A percentile compares a stretch with the other conserved stretches of the same genome.
These are phyloP conservation scores for Hyphantria cunea DNA, from an alignment of 1,140 invertebrate species.

Conservation along the genomic window DNA sequence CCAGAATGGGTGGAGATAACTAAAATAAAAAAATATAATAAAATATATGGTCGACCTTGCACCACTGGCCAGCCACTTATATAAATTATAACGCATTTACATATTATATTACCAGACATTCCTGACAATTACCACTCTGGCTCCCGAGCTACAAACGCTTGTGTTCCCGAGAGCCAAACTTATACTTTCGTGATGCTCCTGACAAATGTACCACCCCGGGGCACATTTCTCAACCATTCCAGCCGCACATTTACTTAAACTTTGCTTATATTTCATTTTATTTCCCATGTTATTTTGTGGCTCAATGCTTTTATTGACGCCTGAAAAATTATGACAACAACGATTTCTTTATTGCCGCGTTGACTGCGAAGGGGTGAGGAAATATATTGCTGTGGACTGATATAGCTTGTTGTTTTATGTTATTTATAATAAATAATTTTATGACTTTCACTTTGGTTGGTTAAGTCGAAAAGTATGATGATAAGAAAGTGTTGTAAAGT, in stretches of 20 bases:
- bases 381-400: neutral
- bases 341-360: conserved; percentile 3
- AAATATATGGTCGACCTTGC: too few relatives aligned
- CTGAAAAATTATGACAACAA: neutral
- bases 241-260: conserved; percentile 22
- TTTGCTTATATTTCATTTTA: conserved; percentile 21
- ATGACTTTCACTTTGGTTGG: too few relatives aligned
- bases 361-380: neutral
- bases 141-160: conserved; percentile 7
- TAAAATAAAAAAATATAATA: too few relatives aligned
- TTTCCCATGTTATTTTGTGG: conserved; percentile 1
- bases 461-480: too few relatives aligned
- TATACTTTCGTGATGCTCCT: conserved; percentile 17
- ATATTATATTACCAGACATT: too few relatives aligned
- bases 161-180: conserved; percentile 12
- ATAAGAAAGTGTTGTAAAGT: too few relatives aligned
- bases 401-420: neutral
- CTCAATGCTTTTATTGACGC: conserved; percentile 21
- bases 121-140: too few relatives aligned
- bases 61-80: too few relatives aligned
- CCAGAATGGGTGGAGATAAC: too few relatives aligned
- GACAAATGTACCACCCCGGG: conserved; percentile 12
- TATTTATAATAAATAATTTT: neutral
- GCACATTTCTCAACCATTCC: conserved; percentile 9
- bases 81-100: too few relatives aligned